Conservation (phyloP, 2,797 vertebrate species). For the Trachops cirrhosus region DNA sequence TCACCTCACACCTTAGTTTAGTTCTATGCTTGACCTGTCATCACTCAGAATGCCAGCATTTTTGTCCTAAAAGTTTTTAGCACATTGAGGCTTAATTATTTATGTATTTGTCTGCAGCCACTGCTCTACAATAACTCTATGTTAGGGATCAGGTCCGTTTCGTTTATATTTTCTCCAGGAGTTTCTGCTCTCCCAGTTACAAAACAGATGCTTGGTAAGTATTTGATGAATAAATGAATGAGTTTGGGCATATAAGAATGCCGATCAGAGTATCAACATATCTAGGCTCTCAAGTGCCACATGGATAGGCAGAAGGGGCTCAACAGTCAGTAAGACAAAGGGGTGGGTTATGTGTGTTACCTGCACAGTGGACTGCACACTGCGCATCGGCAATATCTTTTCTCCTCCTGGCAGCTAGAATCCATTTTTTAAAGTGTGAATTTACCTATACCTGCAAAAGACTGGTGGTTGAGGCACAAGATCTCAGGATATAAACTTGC, state of each 20-base stretch:
- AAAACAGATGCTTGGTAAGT: neutral
- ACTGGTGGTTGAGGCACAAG: neutral
- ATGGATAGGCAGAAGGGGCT: neutral
- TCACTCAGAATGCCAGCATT: neutral
- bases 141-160: neutral
- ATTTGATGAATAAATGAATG: neutral
- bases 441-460: neutral
- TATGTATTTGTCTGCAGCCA: neutral
- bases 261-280: neutral
- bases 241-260: neutral
- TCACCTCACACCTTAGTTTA: neutral
- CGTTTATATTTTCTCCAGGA: neutral
- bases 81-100: neutral
- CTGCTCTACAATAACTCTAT: neutral
- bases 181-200: neutral
- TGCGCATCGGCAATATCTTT: neutral
- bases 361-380: neutral
- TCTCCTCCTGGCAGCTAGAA: neutral
- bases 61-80: neutral
- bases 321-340: neutral
- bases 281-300: neutral
- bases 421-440: neutral
- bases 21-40: neutral
- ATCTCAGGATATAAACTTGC: neutral
- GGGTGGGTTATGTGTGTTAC: neutral